Evolutionary conservation across 2,888 invertebrate genomes (phyloP).

Genomic region (Hypselothyrea guttata): DNA sequence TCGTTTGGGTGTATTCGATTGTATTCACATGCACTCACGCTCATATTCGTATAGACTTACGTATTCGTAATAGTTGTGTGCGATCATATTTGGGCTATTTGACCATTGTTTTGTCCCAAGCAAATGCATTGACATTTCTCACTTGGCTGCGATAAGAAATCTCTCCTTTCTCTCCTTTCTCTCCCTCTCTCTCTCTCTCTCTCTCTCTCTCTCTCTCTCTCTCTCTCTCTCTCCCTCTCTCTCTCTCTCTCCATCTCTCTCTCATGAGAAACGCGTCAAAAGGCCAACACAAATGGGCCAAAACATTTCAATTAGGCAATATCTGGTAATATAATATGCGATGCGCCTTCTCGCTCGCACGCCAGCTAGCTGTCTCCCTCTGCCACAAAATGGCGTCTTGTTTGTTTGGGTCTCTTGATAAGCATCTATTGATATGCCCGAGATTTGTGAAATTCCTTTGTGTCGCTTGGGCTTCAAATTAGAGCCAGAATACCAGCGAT

Average conservation of each 20-base stretch:
- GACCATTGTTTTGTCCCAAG: not conserved
- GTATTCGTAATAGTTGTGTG: not conserved
- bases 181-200: no score
- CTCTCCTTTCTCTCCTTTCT: no score
- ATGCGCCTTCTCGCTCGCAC: not conserved
- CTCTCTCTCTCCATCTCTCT: no score
- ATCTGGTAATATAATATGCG: constrained; percentile 61
- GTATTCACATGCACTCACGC: not conserved
- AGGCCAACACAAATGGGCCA: constrained; percentile 44
- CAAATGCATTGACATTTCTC: constrained; percentile 65
- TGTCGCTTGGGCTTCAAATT: no score
- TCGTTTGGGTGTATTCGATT: no score
- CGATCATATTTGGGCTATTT: not conserved
- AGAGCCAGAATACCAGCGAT: no score
- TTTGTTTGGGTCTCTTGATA: constrained; percentile 1
- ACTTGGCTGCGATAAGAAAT: constrained; percentile 66
- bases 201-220: not conserved
- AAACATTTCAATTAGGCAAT: constrained; percentile 73
- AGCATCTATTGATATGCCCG: no score
- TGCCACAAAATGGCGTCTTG: not conserved
- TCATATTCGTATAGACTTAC: not conserved
- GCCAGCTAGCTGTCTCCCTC: not conserved
- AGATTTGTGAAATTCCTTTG: no score
- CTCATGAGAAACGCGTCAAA: constrained; percentile 31
- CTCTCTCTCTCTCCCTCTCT: not conserved